A percentile compares a stretch with the other conserved stretches of the same genome.
phyloP scores from a whole-genome alignment of 2,888 invertebrate genomes.

The Thera britannica region DNA sequence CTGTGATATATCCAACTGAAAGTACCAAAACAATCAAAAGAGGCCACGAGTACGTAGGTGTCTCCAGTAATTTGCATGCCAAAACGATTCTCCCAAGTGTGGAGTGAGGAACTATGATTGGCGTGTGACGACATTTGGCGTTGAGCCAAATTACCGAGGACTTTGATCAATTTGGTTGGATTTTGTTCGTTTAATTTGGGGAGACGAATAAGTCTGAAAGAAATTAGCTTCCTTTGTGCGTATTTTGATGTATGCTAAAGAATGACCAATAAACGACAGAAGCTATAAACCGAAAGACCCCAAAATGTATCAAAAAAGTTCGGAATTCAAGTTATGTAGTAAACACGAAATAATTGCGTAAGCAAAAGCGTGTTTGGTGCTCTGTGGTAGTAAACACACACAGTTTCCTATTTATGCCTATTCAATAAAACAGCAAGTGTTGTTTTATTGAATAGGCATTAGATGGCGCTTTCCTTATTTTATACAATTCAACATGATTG shows the following conservation, averaged over 20 bases:
- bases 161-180: constrained; percentile 55
- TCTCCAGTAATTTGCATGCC: constrained; percentile 33
- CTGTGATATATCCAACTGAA: constrained; percentile 21
- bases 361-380: no score
- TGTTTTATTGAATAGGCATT: no score
- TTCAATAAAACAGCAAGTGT: no score
- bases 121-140: constrained; percentile 54
- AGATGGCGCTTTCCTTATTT: neutral
- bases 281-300: neutral
- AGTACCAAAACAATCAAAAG: constrained; percentile 29
- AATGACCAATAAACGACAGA: neutral
- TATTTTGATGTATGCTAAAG: neutral
- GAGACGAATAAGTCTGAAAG: constrained; percentile 16
- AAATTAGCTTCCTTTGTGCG: constrained; percentile 17
- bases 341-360: no score
- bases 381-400: no score
- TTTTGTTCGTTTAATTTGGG: constrained; percentile 32
- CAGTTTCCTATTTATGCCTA: no score
- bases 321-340: no score
- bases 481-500: constrained; percentile 9
- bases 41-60: constrained; percentile 12
- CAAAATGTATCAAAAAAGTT: neutral
- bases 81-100: constrained; percentile 30
- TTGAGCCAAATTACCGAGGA: constrained; percentile 54
- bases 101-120: constrained; percentile 49